Conservation (phyloP, 2,888 invertebrate species). For the Esperia sulphurella region DNA sequence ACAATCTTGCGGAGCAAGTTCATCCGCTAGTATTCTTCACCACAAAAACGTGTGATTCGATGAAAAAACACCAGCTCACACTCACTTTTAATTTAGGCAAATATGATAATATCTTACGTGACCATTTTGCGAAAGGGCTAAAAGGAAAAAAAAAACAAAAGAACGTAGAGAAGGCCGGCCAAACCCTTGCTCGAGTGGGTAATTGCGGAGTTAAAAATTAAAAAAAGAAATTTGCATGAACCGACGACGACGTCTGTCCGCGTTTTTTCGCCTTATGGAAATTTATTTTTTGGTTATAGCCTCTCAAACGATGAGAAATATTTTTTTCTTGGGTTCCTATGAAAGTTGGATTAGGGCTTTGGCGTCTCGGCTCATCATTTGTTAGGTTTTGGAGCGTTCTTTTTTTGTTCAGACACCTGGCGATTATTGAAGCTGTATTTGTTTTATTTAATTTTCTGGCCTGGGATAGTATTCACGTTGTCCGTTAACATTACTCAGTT, state of each 20-base stretch:
- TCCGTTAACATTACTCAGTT: too few species aligned
- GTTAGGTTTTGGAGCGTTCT: not conserved
- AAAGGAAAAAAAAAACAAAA: conserved; percentile 69
- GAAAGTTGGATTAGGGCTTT: conserved; percentile 14
- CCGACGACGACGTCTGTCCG: conserved; percentile 35
- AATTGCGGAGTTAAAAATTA: conserved; percentile 65
- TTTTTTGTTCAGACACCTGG: conserved; percentile 2
- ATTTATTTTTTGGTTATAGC: conserved; percentile 35
- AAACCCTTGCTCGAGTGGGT: conserved; percentile 63
- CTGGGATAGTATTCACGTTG: not conserved
- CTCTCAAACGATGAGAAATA: conserved; percentile 54
- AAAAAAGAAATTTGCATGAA: conserved; percentile 69
- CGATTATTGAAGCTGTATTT: not conserved
- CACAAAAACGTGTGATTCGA: conserved; percentile 69
- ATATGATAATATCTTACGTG: conserved; percentile 74
- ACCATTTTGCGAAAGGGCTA: conserved; percentile 72
- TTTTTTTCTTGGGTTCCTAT: conserved; percentile 65
- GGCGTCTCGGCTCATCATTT: not conserved
- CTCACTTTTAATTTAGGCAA: conserved; percentile 63
- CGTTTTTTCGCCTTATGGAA: conserved; percentile 52
- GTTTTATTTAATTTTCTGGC: not conserved
- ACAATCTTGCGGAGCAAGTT: conserved; percentile 48
- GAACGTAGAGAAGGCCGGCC: conserved; percentile 47
- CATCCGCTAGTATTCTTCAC: conserved; percentile 47
- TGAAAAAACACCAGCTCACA: conserved; percentile 63